A percentile compares a stretch with the other conserved stretches of the same genome.
Conservation (phyloP, 2,797 vertebrate genomes). For the Anolis apletophallus region DNA sequence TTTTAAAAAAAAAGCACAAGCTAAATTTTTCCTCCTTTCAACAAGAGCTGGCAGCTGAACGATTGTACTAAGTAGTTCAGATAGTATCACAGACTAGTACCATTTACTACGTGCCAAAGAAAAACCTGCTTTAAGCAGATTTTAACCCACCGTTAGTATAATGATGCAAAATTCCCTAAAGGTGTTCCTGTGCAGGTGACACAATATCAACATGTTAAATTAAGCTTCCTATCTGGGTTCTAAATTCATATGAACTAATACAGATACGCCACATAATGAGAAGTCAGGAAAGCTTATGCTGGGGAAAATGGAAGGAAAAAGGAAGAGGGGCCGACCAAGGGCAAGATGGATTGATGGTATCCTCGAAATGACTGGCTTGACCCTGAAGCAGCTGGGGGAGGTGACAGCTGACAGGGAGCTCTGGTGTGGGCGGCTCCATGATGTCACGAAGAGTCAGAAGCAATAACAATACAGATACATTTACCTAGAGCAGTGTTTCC, state of each 20-base stretch:
- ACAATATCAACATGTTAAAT: constrained; percentile 20
- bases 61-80: neutral
- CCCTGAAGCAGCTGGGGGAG: no score
- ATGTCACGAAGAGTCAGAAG: no score
- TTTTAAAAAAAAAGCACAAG: neutral
- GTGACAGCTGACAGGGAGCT: no score
- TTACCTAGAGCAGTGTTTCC: no score
- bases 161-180: constrained; percentile 9
- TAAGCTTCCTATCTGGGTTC: neutral
- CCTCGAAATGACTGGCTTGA: no score
- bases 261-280: no score
- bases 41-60: constrained; percentile 7
- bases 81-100: neutral
- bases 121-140: neutral
- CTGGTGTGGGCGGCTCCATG: no score
- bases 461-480: no score
- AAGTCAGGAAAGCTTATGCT: no score
- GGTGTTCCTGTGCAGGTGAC: neutral
- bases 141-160: neutral
- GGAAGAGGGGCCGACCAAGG: no score
- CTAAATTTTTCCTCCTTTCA: neutral
- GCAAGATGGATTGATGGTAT: no score
- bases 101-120: neutral
- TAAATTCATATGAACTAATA: constrained; percentile 7
- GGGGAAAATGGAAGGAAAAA: no score